These are phyloP conservation scores for Dryomyza anilis DNA, from an alignment of 2,888 invertebrate genomes.

Conservation along the genomic window DNA sequence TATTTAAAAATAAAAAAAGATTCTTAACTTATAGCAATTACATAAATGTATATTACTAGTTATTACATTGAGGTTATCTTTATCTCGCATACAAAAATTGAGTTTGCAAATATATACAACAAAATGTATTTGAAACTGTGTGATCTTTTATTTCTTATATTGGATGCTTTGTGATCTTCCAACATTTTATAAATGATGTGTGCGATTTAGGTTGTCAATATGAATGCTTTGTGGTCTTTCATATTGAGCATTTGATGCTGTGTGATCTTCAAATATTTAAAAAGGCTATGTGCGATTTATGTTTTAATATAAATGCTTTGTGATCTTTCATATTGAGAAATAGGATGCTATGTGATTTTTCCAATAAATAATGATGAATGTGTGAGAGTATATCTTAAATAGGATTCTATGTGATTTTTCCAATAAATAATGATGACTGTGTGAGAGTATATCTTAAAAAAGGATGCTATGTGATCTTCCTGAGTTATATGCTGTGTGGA, in stretches of 20 bases:
- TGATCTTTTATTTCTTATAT: not conserved
- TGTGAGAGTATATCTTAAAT: not conserved
- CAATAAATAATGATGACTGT: too few species aligned
- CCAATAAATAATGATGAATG: too few species aligned
- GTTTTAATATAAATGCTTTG: too few species aligned
- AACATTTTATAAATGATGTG: not conserved
- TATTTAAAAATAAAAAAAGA: too few species aligned
- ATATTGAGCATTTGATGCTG: not conserved
- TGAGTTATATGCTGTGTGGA: not conserved
- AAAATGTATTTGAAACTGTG: not conserved
- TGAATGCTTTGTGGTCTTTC: too few species aligned
- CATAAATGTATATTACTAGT: too few species aligned
- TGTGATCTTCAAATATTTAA: not conserved
- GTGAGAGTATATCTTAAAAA: too few species aligned
- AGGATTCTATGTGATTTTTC: not conserved
- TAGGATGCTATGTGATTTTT: too few species aligned
- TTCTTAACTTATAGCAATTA: too few species aligned
- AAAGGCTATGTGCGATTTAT: not conserved
- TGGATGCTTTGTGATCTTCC: not conserved
- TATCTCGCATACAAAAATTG: not conserved
- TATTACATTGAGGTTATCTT: too few species aligned
- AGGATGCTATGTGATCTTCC: not conserved
- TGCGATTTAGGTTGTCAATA: not conserved
- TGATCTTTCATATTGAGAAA: too few species aligned
- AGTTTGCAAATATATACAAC: not conserved